phyloP scores from a whole-genome alignment of 2,113 vertebrate species.

The Zosterops pallidus region DNA sequence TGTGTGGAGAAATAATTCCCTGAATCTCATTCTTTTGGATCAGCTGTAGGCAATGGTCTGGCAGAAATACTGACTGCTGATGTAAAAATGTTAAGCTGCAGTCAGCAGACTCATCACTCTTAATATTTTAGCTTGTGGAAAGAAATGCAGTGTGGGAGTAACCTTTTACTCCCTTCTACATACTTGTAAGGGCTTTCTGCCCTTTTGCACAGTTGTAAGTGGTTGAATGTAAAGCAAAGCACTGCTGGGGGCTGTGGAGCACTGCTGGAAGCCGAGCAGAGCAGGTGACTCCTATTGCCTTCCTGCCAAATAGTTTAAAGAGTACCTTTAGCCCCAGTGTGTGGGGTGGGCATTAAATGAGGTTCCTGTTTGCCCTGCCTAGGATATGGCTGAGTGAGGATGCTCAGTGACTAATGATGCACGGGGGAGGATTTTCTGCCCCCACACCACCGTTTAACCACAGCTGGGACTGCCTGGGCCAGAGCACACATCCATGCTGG shows the following conservation, averaged over 20 bases:
- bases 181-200: background rate
- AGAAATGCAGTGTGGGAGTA: constrained; percentile 16
- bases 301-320: background rate
- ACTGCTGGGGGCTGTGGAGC: background rate
- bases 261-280: background rate
- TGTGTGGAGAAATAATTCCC: background rate
- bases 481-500: background rate
- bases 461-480: background rate
- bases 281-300: background rate
- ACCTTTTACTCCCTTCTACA: constrained; percentile 28
- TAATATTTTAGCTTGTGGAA: constrained; percentile 7
- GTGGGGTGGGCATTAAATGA: background rate
- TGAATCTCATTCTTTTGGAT: background rate
- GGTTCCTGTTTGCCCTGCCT: background rate
- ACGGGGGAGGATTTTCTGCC: background rate
- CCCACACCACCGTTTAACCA: background rate
- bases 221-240: background rate
- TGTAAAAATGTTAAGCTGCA: background rate
- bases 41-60: background rate
- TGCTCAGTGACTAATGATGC: background rate
- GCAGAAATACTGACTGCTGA: constrained; percentile 1
- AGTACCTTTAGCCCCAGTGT: background rate
- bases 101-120: constrained; percentile 19
- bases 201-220: background rate
- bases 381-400: background rate